Base-by-base conservation (phyloP, 2,113 vertebrate species). In the Cyprinodon tularosa region DNA sequence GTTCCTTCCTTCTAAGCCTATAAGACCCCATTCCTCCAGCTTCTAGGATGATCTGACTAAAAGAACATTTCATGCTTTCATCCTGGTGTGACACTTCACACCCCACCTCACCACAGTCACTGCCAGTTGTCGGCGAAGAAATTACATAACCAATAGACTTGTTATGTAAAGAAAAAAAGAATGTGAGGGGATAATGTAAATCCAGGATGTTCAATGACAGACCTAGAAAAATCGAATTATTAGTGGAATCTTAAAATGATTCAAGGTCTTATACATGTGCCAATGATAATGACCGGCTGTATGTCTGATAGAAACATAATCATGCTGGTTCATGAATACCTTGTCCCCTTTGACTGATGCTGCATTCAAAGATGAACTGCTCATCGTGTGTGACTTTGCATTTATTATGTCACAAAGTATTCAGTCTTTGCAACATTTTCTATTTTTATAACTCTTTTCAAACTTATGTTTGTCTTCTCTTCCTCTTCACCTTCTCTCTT, bases 141-240 rank as follows among this genome's bases (percentile, higher is more conserved):
- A 89, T 91, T 89, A 89, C 78, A 84, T 88, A 90, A 92, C 73
- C 68, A 80, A 92, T 29, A 91, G 87, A 71, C 64, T 77, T 86
- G 80, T 95, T 94, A 89, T 87, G 87, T 91, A 92, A 92, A 90
- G 84, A n/a, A n/a, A 53, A 14, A 53, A 36, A 60, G 9, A 60
- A 20, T 47, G 47, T 74, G n/a, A 60, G n/a, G 40, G 59, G 77
- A 22, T 57, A 38, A 63, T 72, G 59, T 62, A 79, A 71, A 72
- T 82, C 71, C 64, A 77, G 53, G 70, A 70, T 77, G 72, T 81
- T 76, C 50, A 72, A 73, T 12, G 14, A 67, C 38, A 74, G 74
- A 80, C 64, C 47, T 29, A 72, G 67, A 77, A 74, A 75, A 72
- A 83, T 64, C 22, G 77, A 64, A 72, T 77, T 68, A 87, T 81